Percentiles rank a stretch among this genome's conserved stretches.
phyloP scores from a whole-genome alignment of 2,888 invertebrate genomes.

The Alitta virens region DNA sequence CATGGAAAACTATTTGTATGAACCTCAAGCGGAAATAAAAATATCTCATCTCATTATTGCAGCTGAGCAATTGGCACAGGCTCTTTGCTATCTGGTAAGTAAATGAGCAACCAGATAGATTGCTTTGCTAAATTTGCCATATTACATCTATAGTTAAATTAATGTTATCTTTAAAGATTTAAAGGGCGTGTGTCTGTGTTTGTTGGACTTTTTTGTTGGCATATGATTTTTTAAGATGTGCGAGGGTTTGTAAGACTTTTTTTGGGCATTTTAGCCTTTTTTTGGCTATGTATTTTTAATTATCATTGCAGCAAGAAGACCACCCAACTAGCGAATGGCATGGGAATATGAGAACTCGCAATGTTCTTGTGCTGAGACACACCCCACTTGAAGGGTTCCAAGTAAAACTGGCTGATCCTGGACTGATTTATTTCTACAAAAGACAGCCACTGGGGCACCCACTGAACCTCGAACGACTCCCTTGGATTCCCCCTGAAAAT shows the following conservation, averaged over 20 bases:
- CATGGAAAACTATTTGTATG: slow-evolving; percentile 19
- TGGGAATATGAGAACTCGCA: slow-evolving; percentile 79
- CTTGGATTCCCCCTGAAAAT: slow-evolving; percentile 87
- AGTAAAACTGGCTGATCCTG: slow-evolving; percentile 82
- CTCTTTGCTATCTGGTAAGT: slow-evolving; percentile 26
- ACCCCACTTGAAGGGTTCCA: slow-evolving; percentile 70
- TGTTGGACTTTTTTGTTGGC: no score
- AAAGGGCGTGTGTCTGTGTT: no score
- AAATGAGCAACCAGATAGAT: no score
- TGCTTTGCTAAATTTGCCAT: no score
- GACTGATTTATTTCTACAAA: slow-evolving; percentile 59
- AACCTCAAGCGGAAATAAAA: slow-evolving; percentile 8
- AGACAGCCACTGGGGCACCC: slow-evolving; percentile 16
- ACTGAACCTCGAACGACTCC: slow-evolving; percentile 59
- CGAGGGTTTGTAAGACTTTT: no score
- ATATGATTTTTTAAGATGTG: no score
- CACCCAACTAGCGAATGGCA: slow-evolving; percentile 58
- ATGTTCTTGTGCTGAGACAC: slow-evolving; percentile 73
- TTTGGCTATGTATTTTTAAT: not conserved
- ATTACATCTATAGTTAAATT: no score
- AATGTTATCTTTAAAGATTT: no score
- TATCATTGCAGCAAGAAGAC: slow-evolving; percentile 18
- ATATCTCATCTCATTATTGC: slow-evolving; percentile 19
- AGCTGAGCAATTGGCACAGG: slow-evolving; percentile 27
- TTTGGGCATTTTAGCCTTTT: no score